These are phyloP conservation scores for Ennomos quercinarius DNA, from an alignment of 2,888 invertebrate species.

Conservation along the genomic window DNA sequence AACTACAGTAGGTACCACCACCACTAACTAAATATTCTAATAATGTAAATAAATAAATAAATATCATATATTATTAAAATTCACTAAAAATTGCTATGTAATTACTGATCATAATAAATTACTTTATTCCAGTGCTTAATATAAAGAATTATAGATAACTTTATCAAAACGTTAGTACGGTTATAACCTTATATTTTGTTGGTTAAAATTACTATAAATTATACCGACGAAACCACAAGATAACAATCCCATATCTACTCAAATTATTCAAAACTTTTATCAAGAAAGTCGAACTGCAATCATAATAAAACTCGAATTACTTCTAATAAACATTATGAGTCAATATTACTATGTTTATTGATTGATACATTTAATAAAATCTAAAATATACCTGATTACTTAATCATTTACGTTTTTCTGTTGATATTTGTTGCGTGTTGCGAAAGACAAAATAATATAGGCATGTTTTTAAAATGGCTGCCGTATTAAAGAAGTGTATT, in stretches of 20 bases:
- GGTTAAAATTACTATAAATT: slow-evolving; percentile 5
- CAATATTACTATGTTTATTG: too few species aligned
- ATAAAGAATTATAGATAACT: slow-evolving; percentile 45
- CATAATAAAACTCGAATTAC: background rate
- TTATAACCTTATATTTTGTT: slow-evolving; percentile 36
- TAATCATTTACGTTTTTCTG: background rate
- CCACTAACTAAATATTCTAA: too few species aligned
- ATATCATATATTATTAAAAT: background rate
- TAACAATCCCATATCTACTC: slow-evolving; percentile 1
- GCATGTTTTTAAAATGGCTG: slow-evolving; percentile 11
- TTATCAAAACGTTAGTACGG: slow-evolving; percentile 41
- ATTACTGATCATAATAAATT: too few species aligned
- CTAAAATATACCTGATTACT: background rate
- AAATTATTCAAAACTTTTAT: background rate
- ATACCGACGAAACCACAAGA: slow-evolving; percentile 2
- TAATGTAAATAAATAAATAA: too few species aligned
- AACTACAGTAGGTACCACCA: too few species aligned
- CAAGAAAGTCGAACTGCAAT: background rate
- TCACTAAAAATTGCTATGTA: too few species aligned
- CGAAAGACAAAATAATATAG: slow-evolving; percentile 4
- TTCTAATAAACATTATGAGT: background rate
- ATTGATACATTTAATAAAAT: too few species aligned
- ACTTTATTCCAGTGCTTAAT: slow-evolving; percentile 6
- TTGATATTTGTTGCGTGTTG: background rate
- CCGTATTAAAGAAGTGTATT: slow-evolving; percentile 19